phyloP scores from a whole-genome alignment of 2,113 vertebrate genomes.

The Xiphorhynchus elegans region DNA sequence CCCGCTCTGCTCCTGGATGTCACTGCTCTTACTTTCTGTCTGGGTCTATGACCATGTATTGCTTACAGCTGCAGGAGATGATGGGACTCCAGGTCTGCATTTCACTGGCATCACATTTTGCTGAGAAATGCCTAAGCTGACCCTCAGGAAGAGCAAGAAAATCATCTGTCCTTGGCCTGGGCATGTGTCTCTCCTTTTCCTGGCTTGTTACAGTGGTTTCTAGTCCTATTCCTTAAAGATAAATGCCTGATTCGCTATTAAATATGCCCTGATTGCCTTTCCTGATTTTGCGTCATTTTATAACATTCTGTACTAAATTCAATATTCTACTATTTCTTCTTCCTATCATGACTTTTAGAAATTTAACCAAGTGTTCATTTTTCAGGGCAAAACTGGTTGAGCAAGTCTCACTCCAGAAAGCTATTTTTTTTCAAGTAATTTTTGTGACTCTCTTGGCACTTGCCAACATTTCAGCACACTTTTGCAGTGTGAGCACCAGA shows the following conservation, averaged over 20 bases:
- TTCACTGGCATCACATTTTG: not conserved
- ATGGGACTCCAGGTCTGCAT: not conserved
- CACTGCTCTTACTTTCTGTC: not conserved
- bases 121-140: not conserved
- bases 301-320: not conserved
- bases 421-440: not conserved
- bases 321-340: not conserved
- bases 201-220: not conserved
- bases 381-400: not conserved
- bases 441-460: not conserved
- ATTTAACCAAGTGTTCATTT: not conserved
- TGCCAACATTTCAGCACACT: not conserved
- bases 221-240: not conserved
- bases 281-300: not conserved
- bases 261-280: not conserved
- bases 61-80: not conserved
- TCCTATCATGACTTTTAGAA: not conserved
- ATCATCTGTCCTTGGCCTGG: not conserved
- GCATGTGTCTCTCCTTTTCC: not conserved
- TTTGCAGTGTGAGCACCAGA: not conserved
- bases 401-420: not conserved
- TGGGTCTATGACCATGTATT: not conserved
- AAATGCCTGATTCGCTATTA: not conserved
- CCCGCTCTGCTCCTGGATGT: not conserved
- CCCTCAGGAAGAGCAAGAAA: not conserved